A percentile compares a stretch with the other conserved stretches of the same genome.
Conservation (phyloP, 1,140 invertebrate genomes). For the Bombus huntii region DNA sequence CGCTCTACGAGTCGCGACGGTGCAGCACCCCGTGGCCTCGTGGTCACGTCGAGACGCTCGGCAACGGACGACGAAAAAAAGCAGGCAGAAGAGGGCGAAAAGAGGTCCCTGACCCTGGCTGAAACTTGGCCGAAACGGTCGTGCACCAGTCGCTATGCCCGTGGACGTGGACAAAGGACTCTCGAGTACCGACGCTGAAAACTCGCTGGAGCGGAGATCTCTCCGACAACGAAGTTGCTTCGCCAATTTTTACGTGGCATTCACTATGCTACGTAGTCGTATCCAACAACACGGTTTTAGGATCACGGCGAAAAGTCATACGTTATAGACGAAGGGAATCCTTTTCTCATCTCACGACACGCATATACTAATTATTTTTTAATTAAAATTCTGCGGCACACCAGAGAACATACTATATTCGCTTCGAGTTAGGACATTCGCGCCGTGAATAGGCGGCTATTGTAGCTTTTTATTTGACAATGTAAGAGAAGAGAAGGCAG, state of each 20-base stretch:
- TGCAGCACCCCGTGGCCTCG: conserved; percentile 44
- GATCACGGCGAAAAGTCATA: too few species aligned
- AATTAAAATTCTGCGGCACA: too few species aligned
- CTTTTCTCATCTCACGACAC: too few species aligned
- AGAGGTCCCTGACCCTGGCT: conserved; percentile 44
- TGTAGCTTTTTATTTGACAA: too few species aligned
- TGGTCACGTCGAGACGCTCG: conserved; percentile 53
- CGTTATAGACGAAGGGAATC: too few species aligned
- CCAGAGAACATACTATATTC: too few species aligned
- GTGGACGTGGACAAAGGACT: conserved; percentile 38
- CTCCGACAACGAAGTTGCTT: not conserved
- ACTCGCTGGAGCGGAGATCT: conserved; percentile 14
- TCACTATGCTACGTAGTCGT: too few species aligned
- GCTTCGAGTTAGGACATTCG: too few species aligned
- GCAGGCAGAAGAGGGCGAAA: conserved; percentile 41
- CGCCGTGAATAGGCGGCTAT: too few species aligned
- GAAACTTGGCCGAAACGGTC: conserved; percentile 48
- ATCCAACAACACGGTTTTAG: too few species aligned
- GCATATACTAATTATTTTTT: too few species aligned
- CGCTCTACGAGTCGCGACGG: conserved; percentile 60
- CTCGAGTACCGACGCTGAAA: not conserved
- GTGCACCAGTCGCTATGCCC: conserved; percentile 14
- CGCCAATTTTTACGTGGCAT: not conserved
- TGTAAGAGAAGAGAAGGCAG: too few species aligned
- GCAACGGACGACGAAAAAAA: conserved; percentile 29